Conservation (phyloP, 2,888 invertebrate species). For the Panzeria rudis region DNA sequence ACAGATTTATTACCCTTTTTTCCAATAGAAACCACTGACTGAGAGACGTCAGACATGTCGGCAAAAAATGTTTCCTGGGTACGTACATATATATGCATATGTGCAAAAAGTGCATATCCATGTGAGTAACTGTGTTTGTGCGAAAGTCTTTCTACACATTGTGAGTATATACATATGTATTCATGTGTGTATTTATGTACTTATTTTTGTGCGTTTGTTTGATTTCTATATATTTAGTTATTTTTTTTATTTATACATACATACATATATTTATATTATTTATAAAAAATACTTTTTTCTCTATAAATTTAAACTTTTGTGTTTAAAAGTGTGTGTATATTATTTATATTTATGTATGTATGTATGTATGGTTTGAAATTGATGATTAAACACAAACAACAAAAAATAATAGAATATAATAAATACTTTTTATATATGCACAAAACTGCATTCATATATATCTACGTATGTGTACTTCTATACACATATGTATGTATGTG, state of each 20-base stretch:
- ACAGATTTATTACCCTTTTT: too few relatives aligned
- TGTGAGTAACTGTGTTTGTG: not conserved
- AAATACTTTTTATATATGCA: constrained; percentile 39
- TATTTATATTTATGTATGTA: constrained; percentile 20
- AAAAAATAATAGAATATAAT: constrained; percentile 44
- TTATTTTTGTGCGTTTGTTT: constrained; percentile 18
- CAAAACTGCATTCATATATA: not conserved
- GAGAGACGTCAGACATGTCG: too few relatives aligned
- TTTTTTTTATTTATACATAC: constrained; percentile 44
- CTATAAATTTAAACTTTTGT: constrained; percentile 40
- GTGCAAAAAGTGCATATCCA: not conserved
- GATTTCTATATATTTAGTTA: constrained; percentile 41
- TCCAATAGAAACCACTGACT: too few relatives aligned
- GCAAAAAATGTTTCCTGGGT: too few relatives aligned
- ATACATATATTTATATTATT: constrained; percentile 53
- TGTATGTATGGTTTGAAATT: constrained; percentile 70
- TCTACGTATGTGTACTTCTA: not conserved
- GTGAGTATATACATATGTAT: constrained; percentile 10
- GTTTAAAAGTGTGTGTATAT: constrained; percentile 11
- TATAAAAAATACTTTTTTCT: constrained; percentile 65
- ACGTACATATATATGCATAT: not conserved
- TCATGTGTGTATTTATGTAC: constrained; percentile 1
- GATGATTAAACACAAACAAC: constrained; percentile 65
- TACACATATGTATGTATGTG: not conserved
- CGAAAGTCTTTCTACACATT: not conserved